Base-by-base conservation (phyloP, 1,140 invertebrate species). In the Pararge aegeria region DNA sequence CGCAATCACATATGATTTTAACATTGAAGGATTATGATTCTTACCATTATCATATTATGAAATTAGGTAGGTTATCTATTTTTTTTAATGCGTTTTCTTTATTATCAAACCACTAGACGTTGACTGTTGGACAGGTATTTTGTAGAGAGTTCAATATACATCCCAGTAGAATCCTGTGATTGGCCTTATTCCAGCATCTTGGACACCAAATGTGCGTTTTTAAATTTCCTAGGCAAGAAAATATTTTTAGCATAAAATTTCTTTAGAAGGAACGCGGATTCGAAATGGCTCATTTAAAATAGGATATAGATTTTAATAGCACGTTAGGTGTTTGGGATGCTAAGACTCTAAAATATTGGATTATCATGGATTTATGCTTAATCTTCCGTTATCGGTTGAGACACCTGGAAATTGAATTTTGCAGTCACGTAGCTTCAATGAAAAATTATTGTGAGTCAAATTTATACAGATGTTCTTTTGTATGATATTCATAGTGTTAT, bases 301-400 rank as follows among this genome's bases (percentile, higher is more conserved):
- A 82, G 72, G 80, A 85, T 85, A 85, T 82, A 87, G 79, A 81
- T 81, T 88, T 85, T 74, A 85, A 84, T 87, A 79, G 82, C 75
- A 87, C 83, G 85, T 85, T 87, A 88, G 82, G 75, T 68, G 76
- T 57, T 56, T 55, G 70, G 71, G 63, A 60, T 67, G 75, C 70
- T 75, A 74, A 85, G 83, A 75, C 68, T 34, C 72, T 75, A 75
- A 83, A 85, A 83, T 87, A 88, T 88, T 81, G 83, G 82, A 88
- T 88, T 87, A 83, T 81, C 79, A 73, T 78, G 83, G 85, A 88
- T 87, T 87, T 85, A 88, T 88, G 83, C 75, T 79, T 78, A 88
- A 88, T 88, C 83, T 88, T 46, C 9, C 21, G 19, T 88, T 88
- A 87, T 87, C 83, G 78, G 60, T 40, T 60, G 64, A 66, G 78